Evolutionary conservation across 2,797 vertebrate genomes (phyloP), one percentile per base, ranked within the genome.

Genomic region (Glyptemys insculpta): DNA sequence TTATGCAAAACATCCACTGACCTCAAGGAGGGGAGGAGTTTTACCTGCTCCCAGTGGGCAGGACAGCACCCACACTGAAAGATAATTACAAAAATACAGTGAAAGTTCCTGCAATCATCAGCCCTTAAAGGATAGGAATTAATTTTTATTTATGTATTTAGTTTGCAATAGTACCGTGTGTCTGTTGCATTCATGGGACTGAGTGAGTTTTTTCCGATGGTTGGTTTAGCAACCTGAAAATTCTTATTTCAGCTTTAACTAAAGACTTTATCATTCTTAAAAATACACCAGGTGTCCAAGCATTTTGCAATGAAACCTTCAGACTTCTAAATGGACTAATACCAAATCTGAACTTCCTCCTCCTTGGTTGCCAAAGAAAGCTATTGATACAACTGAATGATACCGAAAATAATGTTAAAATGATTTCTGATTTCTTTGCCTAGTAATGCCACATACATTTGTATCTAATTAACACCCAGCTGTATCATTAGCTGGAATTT

Each of bases 121-220:
- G 12, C 68, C 68, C 21, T 74, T 44, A 49, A 68, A 79, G 57
- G 85, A 89, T 21, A 86, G 29, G 1, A 6, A 79, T 88, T 93
- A 7, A 81, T 88, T 93, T 87, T 82, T 88, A 62, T 91, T 11
- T 92, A 86, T 34, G 52, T n/a, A 18, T 94, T 84, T 82, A 72
- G n/a, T 27, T 27, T 78, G 37, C 41, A 93, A 85, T 83, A 91
- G 83, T 78, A 88, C 44, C 72, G 49, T 81, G 41, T 37, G 9
- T 82, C 80, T 27, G 23, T 47, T 90, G 59, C 41, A 85, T 56
- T 74, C n/a, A 81, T 37, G 16, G 62, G 37, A 89, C 6, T 49
- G 88, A 78, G 44, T 47, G 12, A 9, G 54, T 6, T 86, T 95
- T 93, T 86, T 23, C 29, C 1, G 0, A 41, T 59, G 47, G 15